Evolutionary conservation across 2,888 invertebrate genomes (phyloP).

Genomic region (Adela reaumurella): DNA sequence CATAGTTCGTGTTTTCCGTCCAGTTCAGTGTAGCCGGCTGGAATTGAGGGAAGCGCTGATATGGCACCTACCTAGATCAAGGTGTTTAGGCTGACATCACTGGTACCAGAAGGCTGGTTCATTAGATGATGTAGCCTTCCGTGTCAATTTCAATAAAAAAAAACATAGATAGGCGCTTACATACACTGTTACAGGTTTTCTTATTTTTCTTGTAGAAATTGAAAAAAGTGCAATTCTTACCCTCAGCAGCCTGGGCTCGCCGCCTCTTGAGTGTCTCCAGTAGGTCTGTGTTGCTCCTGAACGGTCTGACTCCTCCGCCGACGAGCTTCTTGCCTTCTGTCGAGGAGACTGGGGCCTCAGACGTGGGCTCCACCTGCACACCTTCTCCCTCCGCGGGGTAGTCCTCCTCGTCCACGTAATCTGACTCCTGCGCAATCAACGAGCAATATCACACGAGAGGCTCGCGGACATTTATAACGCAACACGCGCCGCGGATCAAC

Average conservation of each 20-base stretch:
- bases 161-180: neutral
- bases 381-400: constrained; percentile 35
- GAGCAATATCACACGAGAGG: too few species aligned
- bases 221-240: constrained; percentile 23
- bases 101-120: too few species aligned
- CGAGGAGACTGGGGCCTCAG: constrained; percentile 55
- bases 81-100: too few species aligned
- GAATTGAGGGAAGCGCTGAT: too few species aligned
- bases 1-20: too few species aligned
- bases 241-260: constrained; percentile 64
- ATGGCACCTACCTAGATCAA: too few species aligned
- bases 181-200: neutral
- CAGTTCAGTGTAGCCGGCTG: too few species aligned
- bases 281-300: constrained; percentile 75
- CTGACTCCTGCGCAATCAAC: constrained; percentile 47
- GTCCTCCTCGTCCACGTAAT: constrained; percentile 57
- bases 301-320: constrained; percentile 66
- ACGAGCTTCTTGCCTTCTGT: constrained; percentile 68
- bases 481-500: too few species aligned
- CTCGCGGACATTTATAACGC: too few species aligned
- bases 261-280: constrained; percentile 69
- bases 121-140: neutral
- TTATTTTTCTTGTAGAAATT: too few species aligned
- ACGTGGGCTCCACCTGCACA: constrained; percentile 37
- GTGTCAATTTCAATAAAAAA: neutral